Evolutionary conservation across 1,140 invertebrate species (phyloP).

Genomic region (Eueides isabella): DNA sequence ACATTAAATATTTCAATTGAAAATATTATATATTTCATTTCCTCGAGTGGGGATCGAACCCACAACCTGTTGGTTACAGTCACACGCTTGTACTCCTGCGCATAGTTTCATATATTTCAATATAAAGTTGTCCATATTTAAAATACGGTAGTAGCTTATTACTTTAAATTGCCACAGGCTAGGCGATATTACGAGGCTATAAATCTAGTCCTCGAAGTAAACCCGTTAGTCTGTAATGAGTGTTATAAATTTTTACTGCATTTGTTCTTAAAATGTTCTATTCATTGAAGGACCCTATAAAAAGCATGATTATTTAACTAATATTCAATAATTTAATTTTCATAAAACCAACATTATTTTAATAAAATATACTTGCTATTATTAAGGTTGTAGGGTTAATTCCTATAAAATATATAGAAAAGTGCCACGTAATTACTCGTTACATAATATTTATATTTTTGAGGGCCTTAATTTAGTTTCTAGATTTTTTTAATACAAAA

Average conservation of each 20-base stretch:
- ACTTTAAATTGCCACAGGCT: constrained; percentile 38
- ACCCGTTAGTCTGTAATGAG: constrained; percentile 29
- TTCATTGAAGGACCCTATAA: neutral
- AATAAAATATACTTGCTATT: too few relatives aligned
- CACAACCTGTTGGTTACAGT: too few relatives aligned
- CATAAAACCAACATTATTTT: neutral
- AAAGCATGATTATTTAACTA: too few relatives aligned
- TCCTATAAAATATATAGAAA: too few relatives aligned
- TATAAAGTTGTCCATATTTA: constrained; percentile 26
- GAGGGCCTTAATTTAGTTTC: too few relatives aligned
- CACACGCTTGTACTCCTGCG: too few relatives aligned
- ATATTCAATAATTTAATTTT: neutral
- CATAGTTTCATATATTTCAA: constrained; percentile 8
- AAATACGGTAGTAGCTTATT: constrained; percentile 38
- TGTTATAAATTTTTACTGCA: constrained; percentile 27
- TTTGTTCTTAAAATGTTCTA: constrained; percentile 13
- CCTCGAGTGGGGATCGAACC: too few relatives aligned
- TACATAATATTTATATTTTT: too few relatives aligned
- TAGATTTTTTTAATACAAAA: neutral
- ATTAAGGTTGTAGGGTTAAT: too few relatives aligned
- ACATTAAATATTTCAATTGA: too few relatives aligned
- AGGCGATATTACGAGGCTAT: constrained; percentile 32
- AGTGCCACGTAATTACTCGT: too few relatives aligned
- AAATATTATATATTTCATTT: too few relatives aligned
- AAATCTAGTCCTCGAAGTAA: constrained; percentile 28